phyloP scores from a whole-genome alignment of 2,888 invertebrate species.

The Pedicia rivosa region DNA sequence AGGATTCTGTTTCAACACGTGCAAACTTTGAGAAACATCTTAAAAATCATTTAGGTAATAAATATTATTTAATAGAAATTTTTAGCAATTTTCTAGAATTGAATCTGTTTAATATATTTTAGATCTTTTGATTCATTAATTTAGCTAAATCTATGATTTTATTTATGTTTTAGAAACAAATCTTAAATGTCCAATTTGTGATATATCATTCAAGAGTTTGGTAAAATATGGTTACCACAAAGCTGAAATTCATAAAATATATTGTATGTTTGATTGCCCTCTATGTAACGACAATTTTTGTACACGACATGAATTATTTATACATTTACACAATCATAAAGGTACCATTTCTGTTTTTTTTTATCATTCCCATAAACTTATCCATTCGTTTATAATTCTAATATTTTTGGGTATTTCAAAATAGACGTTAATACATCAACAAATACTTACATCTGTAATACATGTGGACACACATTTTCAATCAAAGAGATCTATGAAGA shows the following conservation, averaged over 20 bases:
- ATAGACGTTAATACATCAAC: slow-evolving; percentile 4
- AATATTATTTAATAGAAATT: no score
- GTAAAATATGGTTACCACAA: slow-evolving; percentile 9
- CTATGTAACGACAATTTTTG: slow-evolving; percentile 7
- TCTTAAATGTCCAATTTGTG: slow-evolving; percentile 6
- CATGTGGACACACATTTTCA: slow-evolving; percentile 6
- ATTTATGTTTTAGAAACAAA: slow-evolving; percentile 1
- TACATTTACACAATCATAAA: slow-evolving; percentile 9
- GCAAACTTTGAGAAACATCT: slow-evolving; percentile 9
- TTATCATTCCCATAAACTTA: no score
- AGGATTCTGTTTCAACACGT: slow-evolving; percentile 6
- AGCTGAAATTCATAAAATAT: slow-evolving; percentile 8
- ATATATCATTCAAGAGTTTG: slow-evolving; percentile 6
- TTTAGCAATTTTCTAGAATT: no score
- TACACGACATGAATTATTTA: slow-evolving; percentile 7
- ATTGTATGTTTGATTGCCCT: slow-evolving; percentile 7
- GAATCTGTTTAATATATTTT: no score
- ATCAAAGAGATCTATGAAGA: slow-evolving; percentile 6
- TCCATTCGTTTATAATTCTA: no score
- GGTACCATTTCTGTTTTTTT: neutral
- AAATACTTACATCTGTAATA: slow-evolving; percentile 3
- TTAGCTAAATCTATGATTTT: neutral
- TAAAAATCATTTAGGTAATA: slow-evolving; percentile 7
- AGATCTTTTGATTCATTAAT: neutral
- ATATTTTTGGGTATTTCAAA: neutral